These are phyloP conservation scores for Oligia strigilis DNA, from an alignment of 2,888 invertebrate species.

Conservation along the genomic window DNA sequence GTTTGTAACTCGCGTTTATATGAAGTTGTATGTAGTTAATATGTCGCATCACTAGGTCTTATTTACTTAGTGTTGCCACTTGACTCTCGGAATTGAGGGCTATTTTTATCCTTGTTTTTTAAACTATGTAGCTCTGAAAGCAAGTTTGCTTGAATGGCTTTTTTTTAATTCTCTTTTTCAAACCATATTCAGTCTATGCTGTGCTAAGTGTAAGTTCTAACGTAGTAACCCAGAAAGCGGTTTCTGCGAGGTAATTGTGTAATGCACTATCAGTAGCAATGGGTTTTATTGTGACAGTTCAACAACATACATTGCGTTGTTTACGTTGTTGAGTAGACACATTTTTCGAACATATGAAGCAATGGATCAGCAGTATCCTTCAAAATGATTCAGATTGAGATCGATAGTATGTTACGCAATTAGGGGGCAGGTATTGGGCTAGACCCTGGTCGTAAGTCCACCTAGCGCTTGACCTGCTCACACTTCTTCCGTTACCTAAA, in stretches of 20 bases:
- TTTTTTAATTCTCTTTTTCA: not conserved
- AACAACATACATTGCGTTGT: too few relatives aligned
- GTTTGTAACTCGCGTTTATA: slow-evolving; percentile 46
- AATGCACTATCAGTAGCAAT: too few relatives aligned
- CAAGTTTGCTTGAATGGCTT: not conserved
- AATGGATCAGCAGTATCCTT: too few relatives aligned
- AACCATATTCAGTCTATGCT: not conserved
- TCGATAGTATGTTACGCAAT: too few relatives aligned
- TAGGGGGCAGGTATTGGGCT: too few relatives aligned
- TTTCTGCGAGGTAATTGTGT: too few relatives aligned
- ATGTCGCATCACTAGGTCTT: slow-evolving; percentile 22
- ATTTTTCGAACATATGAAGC: too few relatives aligned
- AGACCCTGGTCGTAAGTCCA: not conserved
- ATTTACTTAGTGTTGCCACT: not conserved
- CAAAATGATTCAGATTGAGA: too few relatives aligned
- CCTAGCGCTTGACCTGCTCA: not conserved
- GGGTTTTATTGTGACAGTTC: too few relatives aligned
- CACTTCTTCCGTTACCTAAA: not conserved
- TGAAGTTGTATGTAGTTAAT: slow-evolving; percentile 15
- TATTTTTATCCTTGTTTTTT: not conserved
- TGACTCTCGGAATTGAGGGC: not conserved
- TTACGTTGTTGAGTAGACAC: too few relatives aligned
- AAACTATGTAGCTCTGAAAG: not conserved
- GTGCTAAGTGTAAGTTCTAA: not conserved
- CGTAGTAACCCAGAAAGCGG: not conserved